phyloP scores from a whole-genome alignment of 2,888 invertebrate species.

The Panopea generosa region DNA sequence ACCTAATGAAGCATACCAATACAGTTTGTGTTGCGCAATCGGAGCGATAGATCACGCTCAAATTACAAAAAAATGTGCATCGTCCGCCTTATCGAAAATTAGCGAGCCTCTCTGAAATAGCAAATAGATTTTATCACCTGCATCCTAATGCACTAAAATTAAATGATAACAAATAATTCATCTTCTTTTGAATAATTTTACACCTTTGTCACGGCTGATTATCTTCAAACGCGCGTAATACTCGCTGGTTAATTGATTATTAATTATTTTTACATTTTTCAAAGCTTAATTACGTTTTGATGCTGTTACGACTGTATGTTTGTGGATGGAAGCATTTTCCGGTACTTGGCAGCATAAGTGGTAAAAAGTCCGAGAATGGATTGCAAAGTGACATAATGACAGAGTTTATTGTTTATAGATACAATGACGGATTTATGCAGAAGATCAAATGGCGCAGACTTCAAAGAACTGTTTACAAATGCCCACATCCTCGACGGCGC shows the following conservation, averaged over 20 bases:
- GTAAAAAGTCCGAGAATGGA: slow-evolving; percentile 14
- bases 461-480: slow-evolving; percentile 35
- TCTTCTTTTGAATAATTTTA: slow-evolving; percentile 28
- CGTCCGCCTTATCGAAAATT: too few species aligned
- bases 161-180: slow-evolving; percentile 26
- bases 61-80: too few species aligned
- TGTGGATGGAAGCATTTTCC: slow-evolving; percentile 12
- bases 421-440: slow-evolving; percentile 42
- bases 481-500: background rate
- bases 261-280: slow-evolving; percentile 47
- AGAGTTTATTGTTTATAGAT: slow-evolving; percentile 37
- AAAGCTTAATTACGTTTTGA: slow-evolving; percentile 13
- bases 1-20: too few species aligned
- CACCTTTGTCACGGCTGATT: slow-evolving; percentile 29
- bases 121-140: slow-evolving; percentile 4
- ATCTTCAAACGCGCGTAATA: slow-evolving; percentile 9
- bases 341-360: background rate
- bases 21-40: too few species aligned
- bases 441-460: slow-evolving; percentile 41
- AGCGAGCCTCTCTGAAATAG: too few species aligned
- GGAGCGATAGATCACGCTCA: too few species aligned
- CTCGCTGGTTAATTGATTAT: slow-evolving; percentile 39
- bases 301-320: slow-evolving; percentile 23
- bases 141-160: slow-evolving; percentile 16
- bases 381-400: slow-evolving; percentile 32